A percentile compares a stretch with the other conserved stretches of the same genome.
These are phyloP conservation scores for Drosophila melanogaster DNA, from an alignment of 1,140 invertebrate species.

Conservation along the genomic window Release_6_plus_ISO1_MT NT_033779.5:16942501-16943000, in stretches of 20 bases:
- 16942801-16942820: background rate
- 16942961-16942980: no score
- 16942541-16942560: conserved; percentile 20
- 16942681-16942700: conserved; percentile 66
- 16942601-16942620: conserved; percentile 40
- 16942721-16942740: conserved; percentile 27
- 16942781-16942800: background rate
- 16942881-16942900: no score
- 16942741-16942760: conserved; percentile 3
- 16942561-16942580: conserved; percentile 25
- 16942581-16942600: conserved; percentile 31
- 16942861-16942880: no score
- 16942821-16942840: background rate
- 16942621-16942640: conserved; percentile 31
- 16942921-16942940: no score
- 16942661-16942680: conserved; percentile 69
- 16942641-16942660: conserved; percentile 43
- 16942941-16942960: no score
- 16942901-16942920: no score
- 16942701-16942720: conserved; percentile 45
- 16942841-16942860: no score
- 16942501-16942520: conserved; percentile 36
- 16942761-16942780: background rate
- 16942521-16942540: conserved; percentile 44
- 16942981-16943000: background rate